Conservation (phyloP, 2,797 vertebrate species). For the Babyrousa celebensis region DNA sequence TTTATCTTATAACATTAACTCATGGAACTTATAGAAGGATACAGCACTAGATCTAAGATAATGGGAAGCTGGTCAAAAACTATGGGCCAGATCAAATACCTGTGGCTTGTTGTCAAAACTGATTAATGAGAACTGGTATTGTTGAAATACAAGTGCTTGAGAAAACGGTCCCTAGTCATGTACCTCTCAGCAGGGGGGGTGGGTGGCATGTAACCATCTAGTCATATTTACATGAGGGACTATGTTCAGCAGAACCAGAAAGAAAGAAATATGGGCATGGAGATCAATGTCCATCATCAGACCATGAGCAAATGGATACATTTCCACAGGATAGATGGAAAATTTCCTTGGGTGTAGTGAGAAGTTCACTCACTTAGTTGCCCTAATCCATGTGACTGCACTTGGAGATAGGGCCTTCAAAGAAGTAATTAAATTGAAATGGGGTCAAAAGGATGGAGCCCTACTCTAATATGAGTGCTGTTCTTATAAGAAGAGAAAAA, state of each 20-base stretch:
- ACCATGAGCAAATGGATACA: background rate
- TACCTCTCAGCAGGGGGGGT: background rate
- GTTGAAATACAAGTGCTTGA: background rate
- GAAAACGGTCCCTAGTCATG: background rate
- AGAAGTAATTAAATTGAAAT: background rate
- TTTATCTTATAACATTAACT: background rate
- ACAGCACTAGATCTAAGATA: background rate
- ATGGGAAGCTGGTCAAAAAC: background rate
- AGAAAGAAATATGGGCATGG: background rate
- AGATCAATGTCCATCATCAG: background rate
- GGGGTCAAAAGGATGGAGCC: background rate
- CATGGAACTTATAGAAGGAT: background rate
- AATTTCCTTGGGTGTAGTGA: background rate
- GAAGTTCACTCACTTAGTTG: background rate
- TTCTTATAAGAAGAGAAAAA: background rate
- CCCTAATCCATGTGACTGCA: background rate
- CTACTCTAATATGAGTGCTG: background rate
- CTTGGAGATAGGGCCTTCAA: background rate
- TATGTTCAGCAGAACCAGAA: background rate
- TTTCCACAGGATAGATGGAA: background rate
- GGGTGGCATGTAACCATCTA: no score
- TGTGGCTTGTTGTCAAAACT: background rate
- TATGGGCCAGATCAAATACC: background rate
- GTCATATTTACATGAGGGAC: background rate
- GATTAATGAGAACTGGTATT: background rate